Evolutionary conservation across 2,113 vertebrate species (phyloP).

Genomic region (Grammomys surdaster): DNA sequence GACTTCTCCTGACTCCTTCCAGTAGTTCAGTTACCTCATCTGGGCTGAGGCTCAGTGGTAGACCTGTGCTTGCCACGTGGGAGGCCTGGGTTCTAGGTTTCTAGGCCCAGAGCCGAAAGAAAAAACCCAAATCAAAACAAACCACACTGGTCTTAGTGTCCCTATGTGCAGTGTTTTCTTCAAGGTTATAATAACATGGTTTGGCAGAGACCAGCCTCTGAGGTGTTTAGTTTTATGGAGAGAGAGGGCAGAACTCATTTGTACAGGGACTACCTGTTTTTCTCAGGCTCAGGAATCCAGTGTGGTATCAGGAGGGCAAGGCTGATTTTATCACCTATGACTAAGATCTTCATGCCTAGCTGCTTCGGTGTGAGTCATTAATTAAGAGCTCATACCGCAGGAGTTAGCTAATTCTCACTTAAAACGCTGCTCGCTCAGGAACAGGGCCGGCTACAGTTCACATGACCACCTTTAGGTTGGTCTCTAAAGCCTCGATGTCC

Average conservation of each 20-base stretch:
- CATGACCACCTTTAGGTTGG: background rate
- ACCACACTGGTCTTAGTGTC: background rate
- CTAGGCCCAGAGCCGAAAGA: no score
- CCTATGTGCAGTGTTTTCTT: background rate
- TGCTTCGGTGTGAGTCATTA: background rate
- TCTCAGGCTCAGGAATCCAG: background rate
- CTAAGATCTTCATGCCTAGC: background rate
- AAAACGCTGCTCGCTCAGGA: conserved; percentile 35
- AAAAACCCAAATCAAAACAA: background rate
- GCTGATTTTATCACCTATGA: background rate
- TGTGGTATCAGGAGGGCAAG: background rate
- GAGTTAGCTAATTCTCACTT: conserved; percentile 47
- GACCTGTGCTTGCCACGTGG: background rate
- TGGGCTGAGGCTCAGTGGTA: background rate
- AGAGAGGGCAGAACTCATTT: background rate
- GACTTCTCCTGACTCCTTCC: background rate
- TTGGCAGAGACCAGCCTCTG: background rate
- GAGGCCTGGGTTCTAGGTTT: background rate
- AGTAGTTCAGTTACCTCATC: background rate
- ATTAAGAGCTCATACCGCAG: conserved; percentile 5
- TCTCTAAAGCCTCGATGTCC: background rate
- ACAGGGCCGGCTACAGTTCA: background rate
- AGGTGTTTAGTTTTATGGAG: background rate
- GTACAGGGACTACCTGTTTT: background rate
- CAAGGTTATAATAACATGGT: background rate